Evolutionary conservation across 2,113 vertebrate genomes (phyloP), one percentile per base, ranked within the genome.

Genomic region (Pedetes capensis): DNA sequence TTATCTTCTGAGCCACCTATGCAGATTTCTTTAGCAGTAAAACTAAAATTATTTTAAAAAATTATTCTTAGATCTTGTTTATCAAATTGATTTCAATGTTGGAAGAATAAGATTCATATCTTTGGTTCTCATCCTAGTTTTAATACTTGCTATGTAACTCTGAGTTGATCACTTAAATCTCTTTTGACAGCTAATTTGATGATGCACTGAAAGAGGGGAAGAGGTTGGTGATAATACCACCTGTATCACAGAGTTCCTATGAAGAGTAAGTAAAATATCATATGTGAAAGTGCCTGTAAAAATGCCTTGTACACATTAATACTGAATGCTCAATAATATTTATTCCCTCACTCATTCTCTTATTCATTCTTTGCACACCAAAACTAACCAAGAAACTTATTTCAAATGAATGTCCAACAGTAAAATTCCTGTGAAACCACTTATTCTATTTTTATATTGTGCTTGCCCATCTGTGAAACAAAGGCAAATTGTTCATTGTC

Each of bases 381-480:
- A 93, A 96, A 76, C 39, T 87, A 94, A 14, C 25, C 86, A 89
- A 97, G 95, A 92, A 42, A 81, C 49, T 93, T 83, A 94, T 92
- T 96, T 95, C 78, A 87, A 82, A 94, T 86, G 96, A 82, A 78
- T 74, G 53, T 87, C 51, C 96, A 90, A 93, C 20, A 95, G 57
- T 72, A 97, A 97, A 96, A 84, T 93, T 93, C 6, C 63, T 93
- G 37, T 91, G 76, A 96, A 83, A 64, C 87, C 44, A 79, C 78
- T 51, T 37, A 59, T 84, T 96, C 57, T 95, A 4, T 11, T 12
- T 91, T 44, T 74, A 82, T n/a, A 80, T 3, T 76, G 25, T 64
- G 11, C 44, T 76, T 83, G 89, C 12, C 93, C 32, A 96, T 93
- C 61, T 95, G 39, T 96, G 59, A 94, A 86, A 95, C n/a, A 94